These are phyloP conservation scores for Tenthredo notha DNA, from an alignment of 2,888 invertebrate species.

Conservation along the genomic window DNA sequence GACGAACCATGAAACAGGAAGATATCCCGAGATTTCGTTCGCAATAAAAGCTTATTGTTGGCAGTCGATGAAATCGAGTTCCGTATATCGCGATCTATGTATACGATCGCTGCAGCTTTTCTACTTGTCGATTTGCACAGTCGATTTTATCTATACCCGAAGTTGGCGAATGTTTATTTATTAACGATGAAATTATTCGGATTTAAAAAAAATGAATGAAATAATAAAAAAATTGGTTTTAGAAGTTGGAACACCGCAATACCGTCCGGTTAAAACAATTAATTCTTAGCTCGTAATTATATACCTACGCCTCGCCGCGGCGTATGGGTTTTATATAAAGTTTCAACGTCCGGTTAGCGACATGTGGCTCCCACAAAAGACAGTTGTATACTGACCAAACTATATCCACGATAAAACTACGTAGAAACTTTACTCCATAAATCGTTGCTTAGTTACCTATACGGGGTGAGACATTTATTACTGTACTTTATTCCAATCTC, in stretches of 20 bases:
- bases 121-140: neutral
- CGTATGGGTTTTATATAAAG: conserved; percentile 40
- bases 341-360: conserved; percentile 55
- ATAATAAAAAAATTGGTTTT: neutral
- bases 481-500: conserved; percentile 17
- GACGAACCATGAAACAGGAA: neutral
- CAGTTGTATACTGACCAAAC: conserved; percentile 59
- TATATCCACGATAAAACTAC: conserved; percentile 39
- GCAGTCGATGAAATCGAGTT: neutral
- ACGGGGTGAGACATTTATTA: conserved; percentile 37
- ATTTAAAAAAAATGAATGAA: neutral
- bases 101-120: neutral
- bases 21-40: conserved; percentile 12
- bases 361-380: conserved; percentile 62
- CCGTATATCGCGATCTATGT: neutral
- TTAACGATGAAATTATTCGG: neutral
- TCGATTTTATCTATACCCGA: too few relatives aligned
- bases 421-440: conserved; percentile 41
- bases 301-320: neutral
- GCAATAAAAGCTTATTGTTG: conserved; percentile 8
- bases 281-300: conserved; percentile 31
- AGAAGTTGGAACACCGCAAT: neutral
- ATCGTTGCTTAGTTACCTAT: conserved; percentile 27
- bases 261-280: neutral
- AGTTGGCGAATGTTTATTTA: neutral